Evolutionary conservation across 2,797 vertebrate genomes (phyloP), one percentile per base, ranked within the genome.

Genomic region (Zonotrichia albicollis): DNA sequence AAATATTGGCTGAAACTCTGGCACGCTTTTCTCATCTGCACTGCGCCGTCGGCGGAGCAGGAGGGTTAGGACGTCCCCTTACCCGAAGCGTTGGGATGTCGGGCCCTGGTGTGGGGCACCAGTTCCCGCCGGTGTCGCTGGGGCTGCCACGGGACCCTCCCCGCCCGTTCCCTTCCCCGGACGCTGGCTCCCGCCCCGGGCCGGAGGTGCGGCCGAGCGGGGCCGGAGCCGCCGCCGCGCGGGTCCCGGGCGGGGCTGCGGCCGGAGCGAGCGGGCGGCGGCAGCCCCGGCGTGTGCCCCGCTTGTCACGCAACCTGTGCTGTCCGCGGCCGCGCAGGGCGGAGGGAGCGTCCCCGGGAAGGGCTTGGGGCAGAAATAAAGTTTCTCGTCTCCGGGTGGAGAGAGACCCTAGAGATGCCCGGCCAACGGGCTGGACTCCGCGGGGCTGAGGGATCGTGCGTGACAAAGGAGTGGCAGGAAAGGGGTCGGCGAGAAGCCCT

Each of bases 1-100:
- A 94, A 94, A 93, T 91, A 81, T 43, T 93, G 70, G 26, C 67
- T 86, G 76, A 70, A 88, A 34, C 29, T 72, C 76, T 18, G 51
- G 1, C 58, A 38, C 26, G 3, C n/a, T 62, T 86, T 81, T 86
- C 32, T 81, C 30, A 25, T 51, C 54, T 13, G 3, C 9, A 0
- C 23, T 18, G 54, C 40, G 79, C 46, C 30, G 13, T 73, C n/a
- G n/a, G 19, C 4, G 15, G 62, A 65, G 58, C 17, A 5, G 76
- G 21, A 50, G 25, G 20, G 6, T 23, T 23, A 70, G 46, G 70
- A 22, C n/a, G 68, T 14, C 16, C 25, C 26, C 11, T 11, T 21
- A n/a, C 34, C 45, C 23, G 8, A 8, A 11, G 6, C 1, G 38
- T 17, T 22, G 22, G 25, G 23, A 16, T 4, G 40, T 18, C 25